Conservation (phyloP, 2,797 vertebrate genomes). For the Crypturellus tataupa region DNA sequence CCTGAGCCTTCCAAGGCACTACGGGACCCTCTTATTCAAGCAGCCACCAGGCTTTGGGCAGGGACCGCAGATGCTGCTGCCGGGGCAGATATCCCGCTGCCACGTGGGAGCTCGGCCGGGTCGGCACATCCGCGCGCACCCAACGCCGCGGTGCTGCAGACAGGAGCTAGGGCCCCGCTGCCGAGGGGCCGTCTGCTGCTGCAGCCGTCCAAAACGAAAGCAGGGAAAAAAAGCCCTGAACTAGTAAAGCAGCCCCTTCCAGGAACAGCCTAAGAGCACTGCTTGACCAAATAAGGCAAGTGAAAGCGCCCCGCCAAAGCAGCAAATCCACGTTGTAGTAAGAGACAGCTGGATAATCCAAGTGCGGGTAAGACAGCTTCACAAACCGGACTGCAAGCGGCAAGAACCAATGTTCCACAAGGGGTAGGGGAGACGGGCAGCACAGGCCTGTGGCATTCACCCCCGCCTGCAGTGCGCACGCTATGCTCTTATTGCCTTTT, state of each 20-base stretch:
- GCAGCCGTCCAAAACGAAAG: constrained; percentile 56
- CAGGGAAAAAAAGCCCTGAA: constrained; percentile 46
- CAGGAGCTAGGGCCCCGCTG: background rate
- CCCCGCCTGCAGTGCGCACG: background rate
- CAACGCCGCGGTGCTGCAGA: no score
- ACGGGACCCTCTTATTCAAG: constrained; percentile 38
- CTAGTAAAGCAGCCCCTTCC: constrained; percentile 64
- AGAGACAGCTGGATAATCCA: constrained; percentile 53
- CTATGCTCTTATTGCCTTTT: background rate
- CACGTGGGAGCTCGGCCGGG: background rate
- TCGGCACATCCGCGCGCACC: background rate
- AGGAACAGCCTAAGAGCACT: constrained; percentile 64
- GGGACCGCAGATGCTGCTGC: constrained; percentile 23
- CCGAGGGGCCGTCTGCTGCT: background rate
- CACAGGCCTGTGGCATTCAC: background rate
- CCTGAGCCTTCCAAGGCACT: background rate
- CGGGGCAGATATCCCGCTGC: background rate
- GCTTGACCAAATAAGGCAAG: constrained; percentile 93
- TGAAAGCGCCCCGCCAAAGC: constrained; percentile 52
- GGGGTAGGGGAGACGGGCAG: constrained; percentile 6
- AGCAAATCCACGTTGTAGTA: constrained; percentile 46
- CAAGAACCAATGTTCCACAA: constrained; percentile 20
- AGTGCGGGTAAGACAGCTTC: background rate
- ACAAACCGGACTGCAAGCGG: background rate
- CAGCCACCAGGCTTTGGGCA: constrained; percentile 48